These are phyloP conservation scores for Sebastolobus alascanus DNA, from an alignment of 2,797 vertebrate genomes.

Conservation along the genomic window DNA sequence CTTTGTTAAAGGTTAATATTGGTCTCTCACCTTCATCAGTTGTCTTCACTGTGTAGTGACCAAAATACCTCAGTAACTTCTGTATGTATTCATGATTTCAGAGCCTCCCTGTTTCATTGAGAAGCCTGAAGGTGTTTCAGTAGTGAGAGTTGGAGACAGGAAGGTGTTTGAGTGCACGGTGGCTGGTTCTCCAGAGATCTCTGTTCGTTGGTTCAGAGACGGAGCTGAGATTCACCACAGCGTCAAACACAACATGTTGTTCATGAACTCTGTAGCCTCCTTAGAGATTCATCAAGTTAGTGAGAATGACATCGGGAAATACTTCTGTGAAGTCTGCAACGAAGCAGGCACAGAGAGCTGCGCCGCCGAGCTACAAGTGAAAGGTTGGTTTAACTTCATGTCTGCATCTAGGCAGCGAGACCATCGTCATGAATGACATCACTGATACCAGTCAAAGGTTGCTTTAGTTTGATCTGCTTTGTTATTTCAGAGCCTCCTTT, in stretches of 20 bases:
- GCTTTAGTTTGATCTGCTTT: constrained; percentile 28
- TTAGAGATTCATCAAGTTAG: constrained; percentile 86
- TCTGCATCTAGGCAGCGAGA: neutral
- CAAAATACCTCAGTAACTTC: neutral
- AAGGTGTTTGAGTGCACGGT: constrained; percentile 90
- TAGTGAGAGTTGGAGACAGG: constrained; percentile 88
- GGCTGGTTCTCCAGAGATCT: constrained; percentile 90
- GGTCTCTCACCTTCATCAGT: constrained; percentile 77
- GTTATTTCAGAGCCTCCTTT: constrained; percentile 89
- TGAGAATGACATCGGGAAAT: constrained; percentile 88
- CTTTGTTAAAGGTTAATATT: constrained; percentile 94
- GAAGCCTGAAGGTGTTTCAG: constrained; percentile 88
- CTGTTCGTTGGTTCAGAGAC: constrained; percentile 90
- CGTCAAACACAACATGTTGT: constrained; percentile 86
- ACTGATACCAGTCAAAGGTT: neutral
- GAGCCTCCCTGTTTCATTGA: constrained; percentile 91
- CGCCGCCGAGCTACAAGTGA: constrained; percentile 90
- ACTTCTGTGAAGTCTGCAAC: constrained; percentile 91
- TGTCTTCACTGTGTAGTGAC: neutral
- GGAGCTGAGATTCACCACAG: constrained; percentile 88
- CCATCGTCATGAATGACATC: neutral
- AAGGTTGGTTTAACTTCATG: constrained; percentile 87
- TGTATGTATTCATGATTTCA: constrained; percentile 71
- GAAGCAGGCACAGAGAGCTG: constrained; percentile 92
- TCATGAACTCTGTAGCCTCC: constrained; percentile 86